Percentiles rank a stretch among this genome's conserved stretches.
Evolutionary conservation across 2,113 vertebrate species (phyloP).

Genomic region (Apaloderma vittatum): DNA sequence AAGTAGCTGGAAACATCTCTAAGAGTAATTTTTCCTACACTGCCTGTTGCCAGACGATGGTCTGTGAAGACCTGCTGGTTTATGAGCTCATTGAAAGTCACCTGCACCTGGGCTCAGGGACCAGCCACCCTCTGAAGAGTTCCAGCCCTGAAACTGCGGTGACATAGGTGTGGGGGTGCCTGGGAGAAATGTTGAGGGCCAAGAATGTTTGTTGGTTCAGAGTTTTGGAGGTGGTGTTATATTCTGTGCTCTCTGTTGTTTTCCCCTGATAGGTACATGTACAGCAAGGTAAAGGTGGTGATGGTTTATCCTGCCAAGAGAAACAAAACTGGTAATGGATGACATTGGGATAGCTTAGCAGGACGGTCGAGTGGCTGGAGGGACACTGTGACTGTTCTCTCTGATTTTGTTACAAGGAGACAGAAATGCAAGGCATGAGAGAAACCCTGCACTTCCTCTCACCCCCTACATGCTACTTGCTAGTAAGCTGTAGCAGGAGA

Average conservation of each 20-base stretch:
- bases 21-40: constrained; percentile 49
- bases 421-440: background rate
- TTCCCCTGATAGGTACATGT: background rate
- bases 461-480: background rate
- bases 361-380: background rate
- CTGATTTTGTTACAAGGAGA: background rate
- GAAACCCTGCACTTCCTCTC: background rate
- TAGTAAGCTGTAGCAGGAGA: background rate
- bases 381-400: background rate
- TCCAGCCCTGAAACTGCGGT: background rate
- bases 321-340: background rate
- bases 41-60: background rate
- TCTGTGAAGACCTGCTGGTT: constrained; percentile 25
- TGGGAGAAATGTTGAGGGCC: background rate
- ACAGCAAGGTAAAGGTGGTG: background rate
- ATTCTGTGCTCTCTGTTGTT: background rate
- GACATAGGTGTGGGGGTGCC: background rate
- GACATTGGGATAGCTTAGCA: background rate
- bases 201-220: background rate
- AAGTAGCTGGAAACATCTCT: constrained; percentile 64
- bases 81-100: constrained; percentile 41
- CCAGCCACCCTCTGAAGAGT: background rate
- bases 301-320: background rate
- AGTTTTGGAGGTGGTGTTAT: background rate
- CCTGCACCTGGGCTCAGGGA: background rate